These are phyloP conservation scores for Regulus satrapa DNA, from an alignment of 2,113 vertebrate species.

Conservation along the genomic window DNA sequence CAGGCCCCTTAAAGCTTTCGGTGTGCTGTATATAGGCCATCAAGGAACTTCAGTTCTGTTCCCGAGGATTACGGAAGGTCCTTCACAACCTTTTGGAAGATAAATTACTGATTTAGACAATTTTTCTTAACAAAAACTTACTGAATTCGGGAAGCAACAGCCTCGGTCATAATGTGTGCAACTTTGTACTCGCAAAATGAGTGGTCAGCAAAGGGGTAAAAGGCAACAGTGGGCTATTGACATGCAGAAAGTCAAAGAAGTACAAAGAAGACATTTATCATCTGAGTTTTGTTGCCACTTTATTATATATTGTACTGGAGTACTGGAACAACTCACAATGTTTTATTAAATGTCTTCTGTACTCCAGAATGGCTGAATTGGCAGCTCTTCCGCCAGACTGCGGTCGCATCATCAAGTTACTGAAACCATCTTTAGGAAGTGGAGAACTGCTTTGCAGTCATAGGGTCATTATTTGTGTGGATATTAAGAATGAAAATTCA, in stretches of 20 bases:
- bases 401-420: neutral
- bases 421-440: neutral
- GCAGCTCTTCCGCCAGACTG: neutral
- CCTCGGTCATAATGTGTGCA: neutral
- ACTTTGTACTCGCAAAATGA: fast-evolving
- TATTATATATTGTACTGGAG: neutral
- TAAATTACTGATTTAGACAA: neutral
- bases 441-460: neutral
- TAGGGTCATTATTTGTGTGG: neutral
- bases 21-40: neutral
- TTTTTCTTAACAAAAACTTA: neutral
- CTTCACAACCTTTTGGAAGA: neutral
- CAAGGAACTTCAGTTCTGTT: neutral
- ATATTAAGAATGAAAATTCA: neutral
- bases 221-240: neutral
- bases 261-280: neutral
- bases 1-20: neutral
- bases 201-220: neutral
- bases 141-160: neutral
- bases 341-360: neutral
- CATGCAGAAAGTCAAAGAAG: neutral
- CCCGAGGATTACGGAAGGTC: neutral
- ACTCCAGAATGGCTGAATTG: neutral
- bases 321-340: neutral
- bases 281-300: neutral